Evolutionary conservation across 2,113 vertebrate species (phyloP).

Genomic region (Campylomormyrus tamandua): DNA sequence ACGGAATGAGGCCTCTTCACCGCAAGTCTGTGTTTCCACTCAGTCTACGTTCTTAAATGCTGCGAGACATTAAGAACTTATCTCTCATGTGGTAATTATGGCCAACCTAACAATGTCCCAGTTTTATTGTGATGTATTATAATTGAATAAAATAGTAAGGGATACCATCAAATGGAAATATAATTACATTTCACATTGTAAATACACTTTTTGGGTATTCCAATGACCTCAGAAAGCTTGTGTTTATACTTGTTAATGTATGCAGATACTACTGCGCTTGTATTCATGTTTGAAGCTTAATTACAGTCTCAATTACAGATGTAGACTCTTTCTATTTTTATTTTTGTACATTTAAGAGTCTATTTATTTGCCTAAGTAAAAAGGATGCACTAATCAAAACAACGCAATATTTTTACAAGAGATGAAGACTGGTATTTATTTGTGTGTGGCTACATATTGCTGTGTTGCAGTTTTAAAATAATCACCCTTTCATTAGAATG

Average conservation of each 20-base stretch:
- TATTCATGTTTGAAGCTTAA: not conserved
- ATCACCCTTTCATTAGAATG: not conserved
- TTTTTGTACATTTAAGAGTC: not conserved
- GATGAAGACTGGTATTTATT: not conserved
- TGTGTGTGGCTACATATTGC: not conserved
- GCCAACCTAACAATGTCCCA: not conserved
- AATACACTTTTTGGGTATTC: not conserved
- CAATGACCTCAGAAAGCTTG: not conserved
- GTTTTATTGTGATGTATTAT: slow-evolving; percentile 7
- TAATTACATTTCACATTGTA: not conserved
- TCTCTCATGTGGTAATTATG: not conserved
- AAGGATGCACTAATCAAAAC: not conserved
- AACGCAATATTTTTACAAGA: not conserved
- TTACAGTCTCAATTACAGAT: not conserved
- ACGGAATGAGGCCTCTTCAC: not conserved
- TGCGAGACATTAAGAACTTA: not conserved
- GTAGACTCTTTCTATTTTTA: not conserved
- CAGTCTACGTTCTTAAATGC: not conserved
- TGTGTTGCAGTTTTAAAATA: not conserved
- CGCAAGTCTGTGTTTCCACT: not conserved
- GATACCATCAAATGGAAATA: not conserved
- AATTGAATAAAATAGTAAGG: slow-evolving; percentile 6
- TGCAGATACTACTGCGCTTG: not conserved
- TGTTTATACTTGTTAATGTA: not conserved
- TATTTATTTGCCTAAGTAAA: not conserved